Evolutionary conservation across 2,888 invertebrate species (phyloP).

Genomic region (Eilema griseolum): DNA sequence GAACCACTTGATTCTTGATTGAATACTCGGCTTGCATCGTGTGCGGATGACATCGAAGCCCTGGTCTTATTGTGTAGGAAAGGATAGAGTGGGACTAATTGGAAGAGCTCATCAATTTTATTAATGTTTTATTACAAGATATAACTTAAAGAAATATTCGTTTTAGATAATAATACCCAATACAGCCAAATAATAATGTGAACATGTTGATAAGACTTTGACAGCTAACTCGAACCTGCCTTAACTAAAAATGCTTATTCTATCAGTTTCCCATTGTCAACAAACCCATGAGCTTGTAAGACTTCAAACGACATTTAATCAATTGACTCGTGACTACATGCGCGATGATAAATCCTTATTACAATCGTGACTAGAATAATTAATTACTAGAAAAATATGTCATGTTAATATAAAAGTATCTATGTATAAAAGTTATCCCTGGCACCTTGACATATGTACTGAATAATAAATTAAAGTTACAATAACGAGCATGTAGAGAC

Average conservation of each 20-base stretch:
- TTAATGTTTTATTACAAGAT: too few relatives aligned
- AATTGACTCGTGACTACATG: conserved; percentile 10
- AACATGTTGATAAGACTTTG: too few relatives aligned
- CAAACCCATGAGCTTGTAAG: not conserved
- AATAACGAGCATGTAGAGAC: conserved; percentile 25
- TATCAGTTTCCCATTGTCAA: not conserved
- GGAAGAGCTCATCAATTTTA: too few relatives aligned
- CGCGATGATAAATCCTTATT: conserved; percentile 9
- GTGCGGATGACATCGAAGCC: too few relatives aligned
- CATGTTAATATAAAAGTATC: conserved; percentile 17
- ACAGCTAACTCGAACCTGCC: not conserved
- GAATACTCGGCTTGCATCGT: too few relatives aligned
- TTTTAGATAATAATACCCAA: too few relatives aligned
- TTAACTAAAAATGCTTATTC: conserved; percentile 4
- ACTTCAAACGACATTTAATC: conserved; percentile 20
- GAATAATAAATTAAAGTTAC: conserved; percentile 45
- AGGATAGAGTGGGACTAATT: too few relatives aligned
- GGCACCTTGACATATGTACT: conserved; percentile 32
- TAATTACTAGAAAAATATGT: conserved; percentile 14
- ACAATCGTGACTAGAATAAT: conserved; percentile 18
- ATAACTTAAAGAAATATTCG: too few relatives aligned
- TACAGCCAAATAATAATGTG: too few relatives aligned
- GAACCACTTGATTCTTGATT: too few relatives aligned
- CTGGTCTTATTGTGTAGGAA: too few relatives aligned
- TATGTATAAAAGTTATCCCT: conserved; percentile 29